phyloP scores from a whole-genome alignment of 2,113 vertebrate genomes.

The Hemiprocne comata region DNA sequence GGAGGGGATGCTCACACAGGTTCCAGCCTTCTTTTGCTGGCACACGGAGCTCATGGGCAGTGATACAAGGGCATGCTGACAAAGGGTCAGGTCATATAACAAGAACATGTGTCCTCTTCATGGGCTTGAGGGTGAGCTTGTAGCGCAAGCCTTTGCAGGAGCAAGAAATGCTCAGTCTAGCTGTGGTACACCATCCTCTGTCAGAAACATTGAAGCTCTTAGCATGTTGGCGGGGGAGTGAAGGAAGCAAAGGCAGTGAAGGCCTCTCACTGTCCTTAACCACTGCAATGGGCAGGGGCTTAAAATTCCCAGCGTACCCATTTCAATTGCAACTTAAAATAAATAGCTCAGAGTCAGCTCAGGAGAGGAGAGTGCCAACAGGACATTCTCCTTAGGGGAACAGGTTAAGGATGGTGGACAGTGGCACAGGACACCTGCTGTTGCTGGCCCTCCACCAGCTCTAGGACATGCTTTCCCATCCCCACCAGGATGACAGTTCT shows the following conservation, averaged over 20 bases:
- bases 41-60: not conserved
- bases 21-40: not conserved
- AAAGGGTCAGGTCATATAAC: not conserved
- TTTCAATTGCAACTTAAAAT: not conserved
- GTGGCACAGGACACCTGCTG: not conserved
- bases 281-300: not conserved
- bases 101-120: not conserved
- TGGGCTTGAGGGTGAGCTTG: not conserved
- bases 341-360: not conserved
- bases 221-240: fast-evolving
- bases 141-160: not conserved
- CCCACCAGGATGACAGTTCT: not conserved
- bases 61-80: fast-evolving
- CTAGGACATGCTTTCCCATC: not conserved
- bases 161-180: not conserved
- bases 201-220: not conserved
- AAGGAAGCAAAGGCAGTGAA: not conserved
- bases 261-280: not conserved
- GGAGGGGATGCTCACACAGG: not conserved
- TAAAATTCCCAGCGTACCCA: not conserved
- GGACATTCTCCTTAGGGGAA: not conserved
- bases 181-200: not conserved
- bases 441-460: not conserved
- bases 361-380: not conserved
- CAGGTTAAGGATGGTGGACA: not conserved